These are phyloP conservation scores for Aphrocallistes beatrix DNA, from an alignment of 37 sponge, comb jelly and placozoan species.

Conservation along the genomic window DNA sequence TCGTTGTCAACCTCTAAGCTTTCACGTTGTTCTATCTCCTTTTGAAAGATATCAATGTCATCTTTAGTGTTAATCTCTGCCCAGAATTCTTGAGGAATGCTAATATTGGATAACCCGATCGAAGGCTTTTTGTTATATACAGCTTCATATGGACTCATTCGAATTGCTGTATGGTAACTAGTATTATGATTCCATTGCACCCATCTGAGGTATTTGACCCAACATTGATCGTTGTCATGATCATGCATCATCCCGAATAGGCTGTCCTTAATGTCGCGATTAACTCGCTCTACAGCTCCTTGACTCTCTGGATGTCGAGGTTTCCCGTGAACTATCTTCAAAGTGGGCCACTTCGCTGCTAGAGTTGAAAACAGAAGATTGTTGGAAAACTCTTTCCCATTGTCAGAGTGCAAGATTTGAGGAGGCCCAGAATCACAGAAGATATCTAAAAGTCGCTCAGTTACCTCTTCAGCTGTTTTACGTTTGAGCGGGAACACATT, in stretches of 20 bases:
- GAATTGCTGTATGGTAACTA: not conserved
- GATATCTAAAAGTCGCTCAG: not conserved
- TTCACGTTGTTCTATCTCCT: too few species aligned
- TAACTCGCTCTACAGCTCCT: slow-evolving; percentile 1
- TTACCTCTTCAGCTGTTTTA: not conserved
- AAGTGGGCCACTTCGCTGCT: not conserved
- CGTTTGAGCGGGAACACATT: not conserved
- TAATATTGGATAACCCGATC: not conserved
- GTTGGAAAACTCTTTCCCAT: not conserved
- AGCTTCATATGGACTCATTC: not conserved
- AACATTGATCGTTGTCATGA: not conserved
- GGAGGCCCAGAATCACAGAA: not conserved
- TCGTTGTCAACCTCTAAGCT: too few species aligned
- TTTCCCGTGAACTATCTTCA: not conserved
- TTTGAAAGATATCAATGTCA: too few species aligned
- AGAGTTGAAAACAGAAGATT: not conserved
- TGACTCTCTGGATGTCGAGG: not conserved
- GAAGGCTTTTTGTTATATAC: too few species aligned
- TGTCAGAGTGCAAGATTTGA: not conserved
- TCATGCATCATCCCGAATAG: not conserved
- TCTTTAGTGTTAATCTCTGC: not conserved
- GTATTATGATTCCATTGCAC: not conserved
- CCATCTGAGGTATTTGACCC: not conserved
- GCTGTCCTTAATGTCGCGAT: not conserved
- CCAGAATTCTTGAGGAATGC: not conserved